These are phyloP conservation scores for Darevskia mixta DNA, from an alignment of 2,797 vertebrate genomes.

Conservation along the genomic window DNA sequence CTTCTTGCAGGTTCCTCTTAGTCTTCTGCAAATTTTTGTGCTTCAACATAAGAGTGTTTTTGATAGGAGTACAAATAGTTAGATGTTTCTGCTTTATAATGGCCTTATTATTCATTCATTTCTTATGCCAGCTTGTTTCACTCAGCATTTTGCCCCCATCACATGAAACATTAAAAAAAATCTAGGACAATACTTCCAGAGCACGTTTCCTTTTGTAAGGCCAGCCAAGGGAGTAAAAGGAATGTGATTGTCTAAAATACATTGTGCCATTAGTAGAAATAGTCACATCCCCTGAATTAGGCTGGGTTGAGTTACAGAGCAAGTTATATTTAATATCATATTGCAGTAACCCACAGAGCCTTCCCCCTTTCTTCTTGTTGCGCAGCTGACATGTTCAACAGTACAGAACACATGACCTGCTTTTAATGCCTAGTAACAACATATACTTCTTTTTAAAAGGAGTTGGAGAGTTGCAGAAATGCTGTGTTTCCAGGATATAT, in stretches of 20 bases:
- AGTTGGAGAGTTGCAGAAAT: constrained; percentile 32
- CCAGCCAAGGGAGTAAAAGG: constrained; percentile 75
- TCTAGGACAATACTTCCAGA: constrained; percentile 77
- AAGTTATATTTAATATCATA: constrained; percentile 61
- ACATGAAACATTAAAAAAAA: constrained; percentile 67
- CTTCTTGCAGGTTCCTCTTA: constrained; percentile 46
- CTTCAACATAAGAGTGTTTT: constrained; percentile 3
- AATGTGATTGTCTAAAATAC: constrained; percentile 75
- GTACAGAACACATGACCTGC: constrained; percentile 37
- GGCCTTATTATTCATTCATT: constrained; percentile 62
- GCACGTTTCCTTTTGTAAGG: constrained; percentile 75
- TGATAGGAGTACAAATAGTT: constrained; percentile 16
- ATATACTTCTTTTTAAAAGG: constrained; percentile 25
- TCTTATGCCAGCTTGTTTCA: constrained; percentile 58
- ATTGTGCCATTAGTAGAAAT: constrained; percentile 73
- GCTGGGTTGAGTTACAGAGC: constrained; percentile 67
- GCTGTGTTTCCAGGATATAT: constrained; percentile 39
- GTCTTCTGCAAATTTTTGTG: not conserved
- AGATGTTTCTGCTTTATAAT: constrained; percentile 54
- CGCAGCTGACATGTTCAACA: constrained; percentile 46
- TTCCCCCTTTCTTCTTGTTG: constrained; percentile 50
- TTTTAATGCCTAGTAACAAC: constrained; percentile 50
- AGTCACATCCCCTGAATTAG: constrained; percentile 77
- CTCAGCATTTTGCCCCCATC: constrained; percentile 71
- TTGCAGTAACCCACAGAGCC: constrained; percentile 49